Conservation (phyloP, 2,797 vertebrate species). For the Phrynocephalus forsythii region DNA sequence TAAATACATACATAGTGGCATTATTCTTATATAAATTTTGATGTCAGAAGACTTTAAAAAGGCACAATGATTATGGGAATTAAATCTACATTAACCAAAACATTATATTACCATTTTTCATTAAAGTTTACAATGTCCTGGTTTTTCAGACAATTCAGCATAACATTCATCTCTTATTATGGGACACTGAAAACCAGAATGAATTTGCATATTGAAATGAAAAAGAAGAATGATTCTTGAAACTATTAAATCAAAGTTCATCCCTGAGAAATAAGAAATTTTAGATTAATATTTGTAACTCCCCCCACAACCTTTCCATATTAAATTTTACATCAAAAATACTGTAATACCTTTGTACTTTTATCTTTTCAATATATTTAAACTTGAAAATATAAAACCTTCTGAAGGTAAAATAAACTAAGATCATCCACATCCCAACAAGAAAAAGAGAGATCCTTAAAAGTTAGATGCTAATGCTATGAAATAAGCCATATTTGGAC, state of each 20-base stretch:
- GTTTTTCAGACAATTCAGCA: neutral
- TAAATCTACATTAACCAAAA: neutral
- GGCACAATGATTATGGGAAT: neutral
- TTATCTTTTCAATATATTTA: neutral
- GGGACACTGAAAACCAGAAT: neutral
- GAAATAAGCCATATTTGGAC: neutral
- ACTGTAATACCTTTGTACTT: neutral
- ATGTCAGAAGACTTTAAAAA: conserved; percentile 1
- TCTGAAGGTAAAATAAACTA: neutral
- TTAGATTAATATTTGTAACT: neutral
- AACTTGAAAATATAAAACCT: neutral
- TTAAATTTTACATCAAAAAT: neutral
- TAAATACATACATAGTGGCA: neutral
- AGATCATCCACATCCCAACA: neutral
- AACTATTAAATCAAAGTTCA: neutral
- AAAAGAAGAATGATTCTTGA: neutral
- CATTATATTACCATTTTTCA: neutral
- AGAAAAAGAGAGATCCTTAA: neutral
- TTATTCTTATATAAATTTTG: neutral
- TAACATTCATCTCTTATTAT: neutral
- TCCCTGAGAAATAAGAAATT: neutral
- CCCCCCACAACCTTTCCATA: too few relatives aligned
- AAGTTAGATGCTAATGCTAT: neutral
- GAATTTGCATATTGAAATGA: neutral
- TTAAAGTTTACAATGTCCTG: neutral